Evolutionary conservation across 2,888 invertebrate species (phyloP).

Genomic region (Euphydryas editha): DNA sequence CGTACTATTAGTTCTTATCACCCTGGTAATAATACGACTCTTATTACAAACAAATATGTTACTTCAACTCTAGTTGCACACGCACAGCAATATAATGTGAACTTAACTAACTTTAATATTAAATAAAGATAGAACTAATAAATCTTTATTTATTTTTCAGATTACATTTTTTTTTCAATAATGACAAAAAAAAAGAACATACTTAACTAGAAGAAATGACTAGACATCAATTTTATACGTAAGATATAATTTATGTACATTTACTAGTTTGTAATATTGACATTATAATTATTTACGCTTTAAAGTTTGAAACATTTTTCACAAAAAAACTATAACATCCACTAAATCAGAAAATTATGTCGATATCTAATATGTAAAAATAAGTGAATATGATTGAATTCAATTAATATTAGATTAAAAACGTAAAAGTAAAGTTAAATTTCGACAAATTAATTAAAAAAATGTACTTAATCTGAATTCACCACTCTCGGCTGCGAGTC

Average conservation of each 20-base stretch:
- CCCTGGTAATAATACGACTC: slow-evolving; percentile 2
- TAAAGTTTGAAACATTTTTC: too few species aligned
- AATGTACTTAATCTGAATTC: slow-evolving; percentile 8
- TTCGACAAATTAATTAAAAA: background rate
- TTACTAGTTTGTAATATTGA: too few species aligned
- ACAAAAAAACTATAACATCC: too few species aligned
- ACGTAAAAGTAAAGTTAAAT: background rate
- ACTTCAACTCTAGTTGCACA: background rate
- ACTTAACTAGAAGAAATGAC: background rate
- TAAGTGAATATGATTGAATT: too few species aligned
- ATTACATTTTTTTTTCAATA: background rate
- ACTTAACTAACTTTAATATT: slow-evolving; percentile 10
- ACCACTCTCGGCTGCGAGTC: slow-evolving; percentile 20
- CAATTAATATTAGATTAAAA: background rate
- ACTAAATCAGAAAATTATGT: too few species aligned
- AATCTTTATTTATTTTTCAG: background rate
- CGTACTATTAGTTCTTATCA: slow-evolving; percentile 3
- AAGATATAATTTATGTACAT: too few species aligned
- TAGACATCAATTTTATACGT: too few species aligned
- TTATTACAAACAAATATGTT: background rate
- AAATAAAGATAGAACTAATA: slow-evolving; percentile 11
- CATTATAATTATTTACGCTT: too few species aligned
- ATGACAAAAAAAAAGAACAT: background rate
- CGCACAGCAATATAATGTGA: slow-evolving; percentile 3
- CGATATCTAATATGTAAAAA: too few species aligned